Conservation (phyloP, 2,113 vertebrate genomes). For the Bolborhynchus lineola region DNA sequence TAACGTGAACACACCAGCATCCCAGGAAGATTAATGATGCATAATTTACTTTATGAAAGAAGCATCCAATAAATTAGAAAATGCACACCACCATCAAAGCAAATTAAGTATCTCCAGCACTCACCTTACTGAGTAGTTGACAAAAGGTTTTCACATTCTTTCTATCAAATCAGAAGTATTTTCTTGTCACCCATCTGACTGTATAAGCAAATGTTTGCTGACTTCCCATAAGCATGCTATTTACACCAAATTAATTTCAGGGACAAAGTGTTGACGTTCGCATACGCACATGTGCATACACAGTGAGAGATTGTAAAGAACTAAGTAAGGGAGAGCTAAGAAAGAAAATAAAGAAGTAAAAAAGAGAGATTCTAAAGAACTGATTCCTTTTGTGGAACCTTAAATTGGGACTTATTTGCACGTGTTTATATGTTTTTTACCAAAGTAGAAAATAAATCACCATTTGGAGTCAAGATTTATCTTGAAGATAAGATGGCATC, state of each 20-base stretch:
- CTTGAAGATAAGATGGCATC: background rate
- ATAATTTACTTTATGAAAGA: constrained; percentile 77
- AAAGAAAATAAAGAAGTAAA: background rate
- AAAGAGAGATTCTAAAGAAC: background rate
- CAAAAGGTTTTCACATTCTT: constrained; percentile 64
- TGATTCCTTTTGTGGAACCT: background rate
- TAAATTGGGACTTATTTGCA: background rate
- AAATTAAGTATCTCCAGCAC: constrained; percentile 67
- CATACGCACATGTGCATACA: background rate
- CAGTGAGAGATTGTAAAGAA: background rate
- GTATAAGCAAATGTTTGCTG: constrained; percentile 10
- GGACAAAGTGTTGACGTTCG: background rate
- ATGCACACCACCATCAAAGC: constrained; percentile 57
- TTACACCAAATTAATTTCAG: background rate
- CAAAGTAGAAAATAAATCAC: background rate
- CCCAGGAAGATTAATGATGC: constrained; percentile 75
- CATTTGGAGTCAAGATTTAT: background rate
- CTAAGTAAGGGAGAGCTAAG: background rate
- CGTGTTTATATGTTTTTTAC: background rate
- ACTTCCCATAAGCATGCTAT: background rate
- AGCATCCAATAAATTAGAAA: constrained; percentile 80
- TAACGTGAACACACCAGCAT: constrained; percentile 66
- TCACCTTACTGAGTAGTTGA: constrained; percentile 63
- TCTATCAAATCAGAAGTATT: constrained; percentile 32
- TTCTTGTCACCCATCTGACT: background rate